phyloP scores from a whole-genome alignment of 1,140 invertebrate species.

The Lucilia cuprina region DNA sequence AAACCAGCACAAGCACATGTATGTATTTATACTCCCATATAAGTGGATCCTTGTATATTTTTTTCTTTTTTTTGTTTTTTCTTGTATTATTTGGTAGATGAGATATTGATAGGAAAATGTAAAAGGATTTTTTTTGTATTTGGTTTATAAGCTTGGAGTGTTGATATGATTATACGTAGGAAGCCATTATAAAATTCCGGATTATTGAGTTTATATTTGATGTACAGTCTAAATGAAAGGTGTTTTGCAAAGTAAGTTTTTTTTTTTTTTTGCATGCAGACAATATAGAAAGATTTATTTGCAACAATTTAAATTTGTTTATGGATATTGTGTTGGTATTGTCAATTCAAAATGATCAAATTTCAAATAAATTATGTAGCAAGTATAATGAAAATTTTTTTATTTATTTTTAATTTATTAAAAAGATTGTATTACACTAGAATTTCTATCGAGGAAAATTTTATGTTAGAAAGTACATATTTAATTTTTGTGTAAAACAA shows the following conservation, averaged over 20 bases:
- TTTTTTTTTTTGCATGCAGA: not conserved
- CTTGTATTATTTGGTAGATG: slow-evolving; percentile 22
- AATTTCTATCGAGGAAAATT: not conserved
- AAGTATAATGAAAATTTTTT: not conserved
- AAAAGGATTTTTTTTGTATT: not conserved
- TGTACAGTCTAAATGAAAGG: slow-evolving; percentile 29
- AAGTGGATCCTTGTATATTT: not conserved
- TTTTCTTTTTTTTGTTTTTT: not conserved
- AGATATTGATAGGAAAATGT: slow-evolving; percentile 23
- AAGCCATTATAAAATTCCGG: slow-evolving; percentile 35
- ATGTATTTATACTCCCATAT: no score
- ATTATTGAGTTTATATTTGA: slow-evolving; percentile 32
- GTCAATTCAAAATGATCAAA: slow-evolving; percentile 2
- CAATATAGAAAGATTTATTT: slow-evolving; percentile 29
- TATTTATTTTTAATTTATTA: not conserved
- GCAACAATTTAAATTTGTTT: slow-evolving; percentile 11
- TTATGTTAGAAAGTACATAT: not conserved
- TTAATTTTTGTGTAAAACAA: not conserved
- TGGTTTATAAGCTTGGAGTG: not conserved
- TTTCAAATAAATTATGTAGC: not conserved
- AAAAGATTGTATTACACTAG: not conserved
- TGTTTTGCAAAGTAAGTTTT: not conserved
- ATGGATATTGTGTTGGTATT: not conserved
- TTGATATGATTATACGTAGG: slow-evolving; percentile 32
- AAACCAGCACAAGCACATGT: no score